Evolutionary conservation across 2,888 invertebrate species (phyloP).

Genomic region (Hyppa rectilinea): DNA sequence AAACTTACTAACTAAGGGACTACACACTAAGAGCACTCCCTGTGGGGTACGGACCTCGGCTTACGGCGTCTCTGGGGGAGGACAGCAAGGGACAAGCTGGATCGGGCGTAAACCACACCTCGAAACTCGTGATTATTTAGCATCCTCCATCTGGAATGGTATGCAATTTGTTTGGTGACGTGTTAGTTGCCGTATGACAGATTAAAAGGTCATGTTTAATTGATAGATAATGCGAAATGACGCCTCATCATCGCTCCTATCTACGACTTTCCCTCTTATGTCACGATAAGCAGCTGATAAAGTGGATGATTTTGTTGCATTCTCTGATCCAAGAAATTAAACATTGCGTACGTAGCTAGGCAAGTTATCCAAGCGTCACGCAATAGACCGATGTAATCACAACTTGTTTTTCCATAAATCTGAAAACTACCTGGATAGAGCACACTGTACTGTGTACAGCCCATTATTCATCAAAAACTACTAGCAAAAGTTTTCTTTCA

Average conservation of each 20-base stretch:
- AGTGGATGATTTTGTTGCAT: constrained; percentile 4
- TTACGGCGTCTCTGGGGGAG: too few species aligned
- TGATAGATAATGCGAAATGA: constrained; percentile 35
- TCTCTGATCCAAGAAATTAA: constrained; percentile 9
- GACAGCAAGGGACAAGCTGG: too few species aligned
- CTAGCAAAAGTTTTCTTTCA: too few species aligned
- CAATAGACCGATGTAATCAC: not conserved
- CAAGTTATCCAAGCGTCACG: not conserved
- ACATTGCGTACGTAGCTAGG: not conserved
- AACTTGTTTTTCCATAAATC: not conserved
- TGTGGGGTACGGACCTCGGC: too few species aligned
- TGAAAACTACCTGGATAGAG: not conserved
- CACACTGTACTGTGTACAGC: too few species aligned
- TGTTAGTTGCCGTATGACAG: constrained; percentile 1
- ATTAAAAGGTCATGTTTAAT: constrained; percentile 43
- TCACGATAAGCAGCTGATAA: constrained; percentile 31
- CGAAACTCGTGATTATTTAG: constrained; percentile 3
- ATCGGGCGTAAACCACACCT: constrained; percentile 2
- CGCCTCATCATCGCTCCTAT: constrained; percentile 18
- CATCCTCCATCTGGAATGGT: not conserved
- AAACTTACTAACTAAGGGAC: too few species aligned
- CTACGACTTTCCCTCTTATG: constrained; percentile 48
- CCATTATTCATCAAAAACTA: too few species aligned
- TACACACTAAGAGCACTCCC: too few species aligned
- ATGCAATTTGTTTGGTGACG: constrained; percentile 28